phyloP scores from a whole-genome alignment of 2,888 invertebrate genomes.

The Brachycybe producta region DNA sequence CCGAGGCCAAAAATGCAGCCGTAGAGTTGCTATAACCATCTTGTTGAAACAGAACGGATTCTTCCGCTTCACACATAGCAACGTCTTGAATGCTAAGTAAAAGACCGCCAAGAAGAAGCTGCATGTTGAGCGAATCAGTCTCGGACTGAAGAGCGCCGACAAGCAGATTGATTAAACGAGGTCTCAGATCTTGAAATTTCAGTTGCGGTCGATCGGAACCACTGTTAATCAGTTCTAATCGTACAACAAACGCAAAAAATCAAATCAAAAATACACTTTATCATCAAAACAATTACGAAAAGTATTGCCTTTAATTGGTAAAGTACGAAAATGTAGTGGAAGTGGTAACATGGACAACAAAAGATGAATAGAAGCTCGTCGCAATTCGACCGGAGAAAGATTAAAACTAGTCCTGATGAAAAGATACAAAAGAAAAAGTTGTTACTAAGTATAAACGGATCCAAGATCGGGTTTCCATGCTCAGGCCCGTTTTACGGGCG shows the following conservation, averaged over 20 bases:
- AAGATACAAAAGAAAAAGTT: background rate
- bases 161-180: slow-evolving; percentile 62
- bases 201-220: slow-evolving; percentile 20
- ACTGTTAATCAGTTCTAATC: slow-evolving; percentile 10
- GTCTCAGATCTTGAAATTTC: slow-evolving; percentile 42
- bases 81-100: slow-evolving; percentile 66
- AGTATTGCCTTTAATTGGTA: slow-evolving; percentile 34
- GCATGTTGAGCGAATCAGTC: slow-evolving; percentile 70
- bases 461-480: too few species aligned
- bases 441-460: too few species aligned
- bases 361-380: slow-evolving; percentile 82
- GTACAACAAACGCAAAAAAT: slow-evolving; percentile 5
- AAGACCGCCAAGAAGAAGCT: slow-evolving; percentile 68
- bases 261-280: background rate
- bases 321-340: slow-evolving; percentile 72
- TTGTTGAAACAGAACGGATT: slow-evolving; percentile 43
- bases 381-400: slow-evolving; percentile 40
- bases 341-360: slow-evolving; percentile 80
- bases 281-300: background rate
- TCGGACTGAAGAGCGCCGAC: slow-evolving; percentile 73
- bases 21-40: slow-evolving; percentile 21
- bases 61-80: slow-evolving; percentile 57
- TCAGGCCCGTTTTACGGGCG: too few species aligned
- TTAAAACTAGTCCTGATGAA: slow-evolving; percentile 7
- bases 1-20: slow-evolving; percentile 52